Conservation (phyloP, 2,888 invertebrate species). For the Lasioglossum figueresi region DNA sequence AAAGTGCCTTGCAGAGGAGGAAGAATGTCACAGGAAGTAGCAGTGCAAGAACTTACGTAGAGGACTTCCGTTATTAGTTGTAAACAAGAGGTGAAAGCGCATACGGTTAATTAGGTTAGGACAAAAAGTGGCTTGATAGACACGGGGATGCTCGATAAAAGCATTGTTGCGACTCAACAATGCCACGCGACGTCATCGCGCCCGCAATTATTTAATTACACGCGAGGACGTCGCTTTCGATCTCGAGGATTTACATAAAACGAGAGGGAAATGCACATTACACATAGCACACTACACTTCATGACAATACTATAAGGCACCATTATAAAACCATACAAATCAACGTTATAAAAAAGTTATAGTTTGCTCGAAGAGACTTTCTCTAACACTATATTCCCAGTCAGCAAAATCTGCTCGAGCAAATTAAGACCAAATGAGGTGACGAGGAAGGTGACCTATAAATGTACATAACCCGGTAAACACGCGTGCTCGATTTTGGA, state of each 20-base stretch:
- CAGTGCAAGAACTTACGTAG: conserved; percentile 33
- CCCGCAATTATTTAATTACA: conserved; percentile 23
- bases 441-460: no score
- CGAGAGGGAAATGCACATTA: neutral
- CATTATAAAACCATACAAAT: no score
- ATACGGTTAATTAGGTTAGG: conserved; percentile 40
- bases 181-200: conserved; percentile 6
- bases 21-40: conserved; percentile 44
- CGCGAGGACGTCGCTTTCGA: conserved; percentile 4
- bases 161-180: conserved; percentile 27
- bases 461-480: no score
- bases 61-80: conserved; percentile 52
- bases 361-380: no score
- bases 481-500: no score
- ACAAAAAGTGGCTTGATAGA: conserved; percentile 28
- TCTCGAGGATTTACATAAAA: neutral
- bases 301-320: neutral
- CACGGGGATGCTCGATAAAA: conserved; percentile 24
- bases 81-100: conserved; percentile 47
- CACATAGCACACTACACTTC: neutral
- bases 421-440: no score
- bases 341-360: no score
- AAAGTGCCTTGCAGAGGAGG: conserved; percentile 14
- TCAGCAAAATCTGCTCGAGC: no score
- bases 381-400: no score